Evolutionary conservation across 2,888 invertebrate species (phyloP), one percentile per base, ranked within the genome.

Genomic region (Drosophila paramelanica): DNA sequence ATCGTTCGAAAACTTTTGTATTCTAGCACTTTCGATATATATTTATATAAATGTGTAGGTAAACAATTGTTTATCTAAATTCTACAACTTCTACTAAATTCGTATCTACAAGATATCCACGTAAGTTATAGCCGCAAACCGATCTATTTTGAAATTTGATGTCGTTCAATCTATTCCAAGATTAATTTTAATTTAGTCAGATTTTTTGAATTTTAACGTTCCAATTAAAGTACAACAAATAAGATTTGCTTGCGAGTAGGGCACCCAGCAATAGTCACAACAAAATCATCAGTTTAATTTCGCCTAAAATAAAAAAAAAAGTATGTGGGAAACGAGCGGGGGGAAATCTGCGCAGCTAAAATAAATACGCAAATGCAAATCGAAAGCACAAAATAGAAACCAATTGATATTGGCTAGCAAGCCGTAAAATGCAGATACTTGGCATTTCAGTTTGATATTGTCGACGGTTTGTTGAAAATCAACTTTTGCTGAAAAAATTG

Each of bases 361-460:
- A 84, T 88, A 84, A 85, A 85, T 76, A 79, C 77, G 76, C 59
- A 78, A 81, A 80, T 64, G 60, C 71, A 85, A 74, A 88, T 83
- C 82, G 88, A 88, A 83, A 85, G 79, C 75, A 68, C 80, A 84
- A 88, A 88, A 82, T 80, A 84, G 88, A 84, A 79, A 88, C 68
- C 82, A 88, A 88, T 82, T 84, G 83, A 84, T 84, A 84, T 77
- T 73, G 69, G 69, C 58, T 59, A 67, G 79, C 82, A 65, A 52
- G 67, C 71, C 85, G 80, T 77, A 60, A 82, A 82, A 76, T 73
- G 51, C 51, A 65, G 67, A 50, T 58, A 70, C 68, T 88, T 88
- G 83, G 83, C 83, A 84, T 82, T 84, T 84, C 67, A 84, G 83
- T 84, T 88, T 71, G 45, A 82, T 62, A 71, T 66, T 65, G 80